A percentile compares a stretch with the other conserved stretches of the same genome.
Evolutionary conservation across 2,113 vertebrate genomes (phyloP).

Genomic region (Callipepla squamata): DNA sequence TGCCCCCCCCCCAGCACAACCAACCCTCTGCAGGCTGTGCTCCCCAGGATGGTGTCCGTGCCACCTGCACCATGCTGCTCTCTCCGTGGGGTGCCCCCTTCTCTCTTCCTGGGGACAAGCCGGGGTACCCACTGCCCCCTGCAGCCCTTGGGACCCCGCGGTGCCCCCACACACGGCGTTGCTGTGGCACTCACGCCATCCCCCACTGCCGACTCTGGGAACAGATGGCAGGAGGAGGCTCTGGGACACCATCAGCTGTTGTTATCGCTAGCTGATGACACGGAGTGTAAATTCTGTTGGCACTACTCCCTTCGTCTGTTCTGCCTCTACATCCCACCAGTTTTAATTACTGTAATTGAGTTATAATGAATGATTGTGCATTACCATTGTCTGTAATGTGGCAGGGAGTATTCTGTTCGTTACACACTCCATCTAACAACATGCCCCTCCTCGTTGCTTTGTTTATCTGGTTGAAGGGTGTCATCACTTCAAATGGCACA

Average conservation of each 20-base stretch:
- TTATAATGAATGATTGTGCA: constrained; percentile 78
- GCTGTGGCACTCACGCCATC: background rate
- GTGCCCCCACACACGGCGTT: background rate
- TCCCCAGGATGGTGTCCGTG: rapidly evolving
- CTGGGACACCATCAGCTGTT: constrained; percentile 69
- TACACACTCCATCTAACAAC: constrained; percentile 10
- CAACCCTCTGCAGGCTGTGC: background rate
- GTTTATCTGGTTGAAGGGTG: constrained; percentile 25
- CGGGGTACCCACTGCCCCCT: background rate
- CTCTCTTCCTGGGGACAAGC: background rate
- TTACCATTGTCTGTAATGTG: constrained; percentile 61
- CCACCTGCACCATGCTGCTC: rapidly evolving
- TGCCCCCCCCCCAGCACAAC: background rate
- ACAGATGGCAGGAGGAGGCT: constrained; percentile 78
- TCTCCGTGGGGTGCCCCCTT: rapidly evolving
- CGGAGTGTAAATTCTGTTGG: constrained; percentile 75
- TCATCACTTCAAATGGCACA: background rate
- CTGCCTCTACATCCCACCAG: constrained; percentile 77
- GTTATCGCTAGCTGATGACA: constrained; percentile 76
- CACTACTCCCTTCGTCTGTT: constrained; percentile 67
- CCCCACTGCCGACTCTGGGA: background rate
- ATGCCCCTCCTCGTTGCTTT: constrained; percentile 13
- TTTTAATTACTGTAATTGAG: constrained; percentile 84
- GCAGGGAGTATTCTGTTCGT: constrained; percentile 31
- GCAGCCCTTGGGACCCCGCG: background rate